Evolutionary conservation across 2,113 vertebrate species (phyloP).

Genomic region (Pelodiscus sinensis): DNA sequence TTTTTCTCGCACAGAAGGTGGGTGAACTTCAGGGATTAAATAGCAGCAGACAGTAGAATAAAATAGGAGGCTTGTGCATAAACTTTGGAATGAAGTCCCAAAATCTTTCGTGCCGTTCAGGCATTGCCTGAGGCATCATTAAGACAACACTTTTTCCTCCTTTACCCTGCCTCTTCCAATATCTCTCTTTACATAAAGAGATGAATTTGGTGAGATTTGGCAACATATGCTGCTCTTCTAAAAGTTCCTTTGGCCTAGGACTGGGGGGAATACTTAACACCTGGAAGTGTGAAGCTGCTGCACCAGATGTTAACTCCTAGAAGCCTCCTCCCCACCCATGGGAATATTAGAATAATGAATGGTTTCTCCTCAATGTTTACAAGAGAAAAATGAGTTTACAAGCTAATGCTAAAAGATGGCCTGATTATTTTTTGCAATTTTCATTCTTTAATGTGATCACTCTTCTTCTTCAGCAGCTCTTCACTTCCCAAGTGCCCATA

Average conservation of each 20-base stretch:
- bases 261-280: too few species aligned
- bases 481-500: not conserved
- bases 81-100: not conserved
- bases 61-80: not conserved
- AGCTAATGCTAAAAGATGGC: not conserved
- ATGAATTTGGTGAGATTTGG: not conserved
- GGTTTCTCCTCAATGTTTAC: not conserved
- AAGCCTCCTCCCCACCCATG: not conserved
- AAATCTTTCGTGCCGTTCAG: not conserved
- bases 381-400: not conserved
- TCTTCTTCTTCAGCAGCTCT: not conserved
- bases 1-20: not conserved
- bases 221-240: not conserved
- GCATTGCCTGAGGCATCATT: not conserved
- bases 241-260: not conserved
- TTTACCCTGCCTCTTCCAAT: not conserved
- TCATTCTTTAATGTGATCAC: not conserved
- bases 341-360: not conserved
- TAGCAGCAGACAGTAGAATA: not conserved
- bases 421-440: not conserved
- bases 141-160: not conserved
- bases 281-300: not conserved
- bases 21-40: not conserved
- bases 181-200: not conserved
- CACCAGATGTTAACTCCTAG: not conserved